These are phyloP conservation scores for Amblyopsis rosae DNA, from an alignment of 2,113 vertebrate species.

Conservation along the genomic window DNA sequence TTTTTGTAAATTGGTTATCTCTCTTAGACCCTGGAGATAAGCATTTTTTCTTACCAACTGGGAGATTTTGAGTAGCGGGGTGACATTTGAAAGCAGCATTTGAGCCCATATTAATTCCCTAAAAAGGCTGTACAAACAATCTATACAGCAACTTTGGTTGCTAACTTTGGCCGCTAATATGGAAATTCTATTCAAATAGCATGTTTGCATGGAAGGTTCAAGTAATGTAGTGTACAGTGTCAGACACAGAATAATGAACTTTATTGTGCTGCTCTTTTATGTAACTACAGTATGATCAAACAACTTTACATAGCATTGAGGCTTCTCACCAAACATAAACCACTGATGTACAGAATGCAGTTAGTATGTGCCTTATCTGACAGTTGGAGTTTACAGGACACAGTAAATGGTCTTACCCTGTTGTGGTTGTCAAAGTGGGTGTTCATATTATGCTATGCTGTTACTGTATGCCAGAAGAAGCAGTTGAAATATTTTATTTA, in stretches of 20 bases:
- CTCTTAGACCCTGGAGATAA: background rate
- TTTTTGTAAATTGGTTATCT: background rate
- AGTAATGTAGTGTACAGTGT: background rate
- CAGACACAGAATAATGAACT: slow-evolving; percentile 6
- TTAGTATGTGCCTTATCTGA: background rate
- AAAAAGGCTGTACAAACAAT: slow-evolving; percentile 12
- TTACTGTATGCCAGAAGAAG: too few species aligned
- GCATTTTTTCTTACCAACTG: background rate
- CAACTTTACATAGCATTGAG: slow-evolving; percentile 8
- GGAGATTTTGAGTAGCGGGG: background rate
- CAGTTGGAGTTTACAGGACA: background rate
- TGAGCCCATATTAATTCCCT: background rate
- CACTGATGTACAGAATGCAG: background rate
- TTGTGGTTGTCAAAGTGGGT: background rate
- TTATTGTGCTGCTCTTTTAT: slow-evolving; percentile 19
- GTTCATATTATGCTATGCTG: background rate
- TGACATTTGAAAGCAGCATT: slow-evolving; percentile 2
- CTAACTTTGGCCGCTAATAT: background rate
- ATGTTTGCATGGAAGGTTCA: slow-evolving; percentile 41
- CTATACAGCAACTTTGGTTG: background rate
- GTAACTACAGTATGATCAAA: background rate
- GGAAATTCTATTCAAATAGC: slow-evolving; percentile 42
- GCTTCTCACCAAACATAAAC: background rate
- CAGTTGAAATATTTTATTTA: too few species aligned
- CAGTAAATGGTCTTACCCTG: too few species aligned